These are phyloP conservation scores for Aphidius ervi DNA, from an alignment of 1,140 invertebrate species.

Conservation along the genomic window DNA sequence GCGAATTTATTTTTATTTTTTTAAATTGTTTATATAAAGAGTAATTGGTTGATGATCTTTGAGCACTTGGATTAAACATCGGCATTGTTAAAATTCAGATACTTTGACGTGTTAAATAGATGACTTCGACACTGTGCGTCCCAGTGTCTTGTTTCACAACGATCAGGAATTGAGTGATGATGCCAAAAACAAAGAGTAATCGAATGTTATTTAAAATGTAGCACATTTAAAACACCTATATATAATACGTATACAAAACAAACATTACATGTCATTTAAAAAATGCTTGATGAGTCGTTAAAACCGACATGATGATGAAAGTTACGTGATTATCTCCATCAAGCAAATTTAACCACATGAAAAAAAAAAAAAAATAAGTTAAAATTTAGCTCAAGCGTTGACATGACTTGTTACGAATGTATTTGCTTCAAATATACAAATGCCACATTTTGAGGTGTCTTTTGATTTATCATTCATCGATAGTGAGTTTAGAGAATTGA, in stretches of 20 bases:
- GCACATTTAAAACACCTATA: neutral
- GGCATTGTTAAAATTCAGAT: too few species aligned
- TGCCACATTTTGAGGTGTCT: neutral
- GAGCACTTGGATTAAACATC: too few species aligned
- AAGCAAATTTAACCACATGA: slow-evolving; percentile 12
- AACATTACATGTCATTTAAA: too few species aligned
- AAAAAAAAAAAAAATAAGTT: too few species aligned
- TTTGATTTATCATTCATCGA: slow-evolving; percentile 30
- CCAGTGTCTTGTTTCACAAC: slow-evolving; percentile 37
- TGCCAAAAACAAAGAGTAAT: too few species aligned
- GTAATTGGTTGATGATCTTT: too few species aligned
- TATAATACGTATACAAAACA: too few species aligned
- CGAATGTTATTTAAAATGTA: neutral
- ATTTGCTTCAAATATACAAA: too few species aligned
- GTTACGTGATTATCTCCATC: slow-evolving; percentile 22
- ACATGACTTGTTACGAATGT: too few species aligned
- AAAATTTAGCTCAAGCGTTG: too few species aligned
- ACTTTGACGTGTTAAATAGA: slow-evolving; percentile 32
- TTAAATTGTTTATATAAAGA: too few species aligned
- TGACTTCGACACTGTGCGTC: slow-evolving; percentile 36
- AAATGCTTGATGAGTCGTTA: neutral
- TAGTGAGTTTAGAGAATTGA: slow-evolving; percentile 15
- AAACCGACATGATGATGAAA: slow-evolving; percentile 3
- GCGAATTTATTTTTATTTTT: too few species aligned
- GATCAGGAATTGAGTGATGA: slow-evolving; percentile 7